Evolutionary conservation across 2,888 invertebrate genomes (phyloP).

Genomic region (Thecophora atra): DNA sequence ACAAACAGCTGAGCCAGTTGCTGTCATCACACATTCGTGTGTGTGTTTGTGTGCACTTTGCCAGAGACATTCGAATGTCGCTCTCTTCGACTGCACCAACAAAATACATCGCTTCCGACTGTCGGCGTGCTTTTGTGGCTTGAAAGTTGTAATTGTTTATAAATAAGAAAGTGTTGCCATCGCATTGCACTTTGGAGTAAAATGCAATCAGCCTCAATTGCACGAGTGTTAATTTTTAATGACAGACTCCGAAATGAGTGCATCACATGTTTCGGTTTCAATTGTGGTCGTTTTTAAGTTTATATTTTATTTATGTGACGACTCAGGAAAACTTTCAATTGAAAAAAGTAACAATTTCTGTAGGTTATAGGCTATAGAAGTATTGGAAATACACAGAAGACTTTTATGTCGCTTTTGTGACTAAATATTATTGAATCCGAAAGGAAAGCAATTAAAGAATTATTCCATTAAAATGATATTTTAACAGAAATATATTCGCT

Average conservation of each 20-base stretch:
- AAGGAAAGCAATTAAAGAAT: too few relatives aligned
- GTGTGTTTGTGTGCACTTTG: not conserved
- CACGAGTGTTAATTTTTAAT: conserved; percentile 9
- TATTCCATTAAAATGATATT: too few relatives aligned
- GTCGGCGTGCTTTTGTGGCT: conserved; percentile 5
- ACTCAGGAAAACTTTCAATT: not conserved
- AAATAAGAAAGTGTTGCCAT: conserved; percentile 23
- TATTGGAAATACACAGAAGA: too few relatives aligned
- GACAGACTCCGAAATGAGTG: not conserved
- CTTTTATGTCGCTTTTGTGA: too few relatives aligned
- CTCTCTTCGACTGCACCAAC: not conserved
- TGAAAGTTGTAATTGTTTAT: conserved; percentile 24
- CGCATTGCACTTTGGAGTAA: not conserved
- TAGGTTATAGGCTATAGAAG: too few relatives aligned
- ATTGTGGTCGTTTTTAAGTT: not conserved
- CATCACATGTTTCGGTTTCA: not conserved
- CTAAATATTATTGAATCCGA: too few relatives aligned
- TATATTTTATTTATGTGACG: conserved; percentile 9
- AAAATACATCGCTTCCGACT: not conserved
- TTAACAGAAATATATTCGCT: too few relatives aligned
- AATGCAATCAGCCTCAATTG: not conserved
- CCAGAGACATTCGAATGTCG: conserved; percentile 10
- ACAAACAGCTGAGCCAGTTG: conserved; percentile 8
- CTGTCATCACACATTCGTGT: not conserved
- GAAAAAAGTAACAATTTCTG: too few relatives aligned